These are phyloP conservation scores for Chironomus riparius DNA, from an alignment of 2,888 invertebrate species.

Conservation along the genomic window DNA sequence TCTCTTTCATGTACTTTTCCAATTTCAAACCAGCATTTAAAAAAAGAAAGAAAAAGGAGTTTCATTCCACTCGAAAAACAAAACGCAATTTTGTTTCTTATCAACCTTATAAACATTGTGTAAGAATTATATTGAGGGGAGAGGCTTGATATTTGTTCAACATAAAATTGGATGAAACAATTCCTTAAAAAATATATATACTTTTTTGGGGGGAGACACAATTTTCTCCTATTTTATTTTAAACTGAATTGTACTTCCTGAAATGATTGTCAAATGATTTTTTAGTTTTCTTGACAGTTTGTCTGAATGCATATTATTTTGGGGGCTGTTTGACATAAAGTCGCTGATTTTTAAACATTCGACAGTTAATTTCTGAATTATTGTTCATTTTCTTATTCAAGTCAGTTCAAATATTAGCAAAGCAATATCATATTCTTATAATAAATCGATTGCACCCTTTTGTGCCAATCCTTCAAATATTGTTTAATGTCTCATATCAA, in stretches of 20 bases:
- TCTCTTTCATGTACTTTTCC: not conserved
- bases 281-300: not conserved
- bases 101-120: not conserved
- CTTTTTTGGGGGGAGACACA: not conserved
- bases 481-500: no score
- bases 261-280: not conserved
- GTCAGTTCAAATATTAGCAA: no score
- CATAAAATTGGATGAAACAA: not conserved
- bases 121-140: not conserved
- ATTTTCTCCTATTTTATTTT: not conserved
- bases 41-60: not conserved
- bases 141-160: not conserved
- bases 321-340: not conserved
- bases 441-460: no score
- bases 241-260: not conserved
- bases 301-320: no score
- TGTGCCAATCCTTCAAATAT: no score
- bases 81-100: conserved; percentile 15
- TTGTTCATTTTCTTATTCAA: no score
- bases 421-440: no score
- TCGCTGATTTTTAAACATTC: no score
- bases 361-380: no score
- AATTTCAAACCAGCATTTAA: not conserved
- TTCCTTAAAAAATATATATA: not conserved
- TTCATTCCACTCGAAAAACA: not conserved